Percentiles rank a stretch among this genome's conserved stretches.
phyloP scores from a whole-genome alignment of 2,113 vertebrate species.

The Amphiprion percula region DNA sequence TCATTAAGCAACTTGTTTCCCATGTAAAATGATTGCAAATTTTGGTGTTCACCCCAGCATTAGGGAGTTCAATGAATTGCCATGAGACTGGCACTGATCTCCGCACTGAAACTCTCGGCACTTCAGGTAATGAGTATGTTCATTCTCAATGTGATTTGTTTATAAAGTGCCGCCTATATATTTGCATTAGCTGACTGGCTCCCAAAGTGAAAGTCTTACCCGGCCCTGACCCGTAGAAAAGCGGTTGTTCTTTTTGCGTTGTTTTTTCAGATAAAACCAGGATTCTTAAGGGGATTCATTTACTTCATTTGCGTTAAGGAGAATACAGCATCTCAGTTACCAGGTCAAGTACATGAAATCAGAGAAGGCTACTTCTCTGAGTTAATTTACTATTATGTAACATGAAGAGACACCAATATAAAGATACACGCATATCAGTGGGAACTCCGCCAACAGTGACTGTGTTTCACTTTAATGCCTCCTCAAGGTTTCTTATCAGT shows the following conservation, averaged over 20 bases:
- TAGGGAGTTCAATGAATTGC: too few species aligned
- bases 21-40: too few species aligned
- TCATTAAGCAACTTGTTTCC: too few species aligned
- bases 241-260: background rate
- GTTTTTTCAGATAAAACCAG: slow-evolving; percentile 7
- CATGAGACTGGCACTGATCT: too few species aligned
- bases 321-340: slow-evolving; percentile 16
- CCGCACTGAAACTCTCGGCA: too few species aligned
- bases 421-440: slow-evolving; percentile 18
- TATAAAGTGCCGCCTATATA: background rate
- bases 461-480: slow-evolving; percentile 50
- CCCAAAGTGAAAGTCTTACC: background rate
- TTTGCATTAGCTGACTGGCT: background rate
- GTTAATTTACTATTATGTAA: slow-evolving; percentile 34
- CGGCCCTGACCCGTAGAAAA: background rate
- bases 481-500: slow-evolving; percentile 70
- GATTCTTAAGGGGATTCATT: slow-evolving; percentile 8
- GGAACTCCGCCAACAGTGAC: slow-evolving; percentile 41
- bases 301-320: slow-evolving; percentile 3
- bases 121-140: too few species aligned
- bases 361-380: slow-evolving; percentile 35
- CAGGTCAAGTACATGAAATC: slow-evolving; percentile 55
- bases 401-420: slow-evolving; percentile 24
- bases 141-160: background rate
- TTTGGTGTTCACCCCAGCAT: too few species aligned